Evolutionary conservation across 2,888 invertebrate genomes (phyloP).

Genomic region (Phalera bucephala): DNA sequence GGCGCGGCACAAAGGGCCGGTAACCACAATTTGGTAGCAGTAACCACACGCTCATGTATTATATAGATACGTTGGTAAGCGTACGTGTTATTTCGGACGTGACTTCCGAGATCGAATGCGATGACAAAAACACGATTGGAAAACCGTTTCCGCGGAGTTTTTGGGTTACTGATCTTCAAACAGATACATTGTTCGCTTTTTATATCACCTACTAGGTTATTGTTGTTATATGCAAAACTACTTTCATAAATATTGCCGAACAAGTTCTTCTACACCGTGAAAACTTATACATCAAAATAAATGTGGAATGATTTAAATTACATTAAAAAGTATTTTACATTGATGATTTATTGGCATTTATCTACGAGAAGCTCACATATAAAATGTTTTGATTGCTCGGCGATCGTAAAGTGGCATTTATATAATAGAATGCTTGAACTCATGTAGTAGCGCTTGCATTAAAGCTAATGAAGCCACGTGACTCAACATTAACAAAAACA

Average conservation of each 20-base stretch:
- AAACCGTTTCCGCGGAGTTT: slow-evolving; percentile 30
- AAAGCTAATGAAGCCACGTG: no score
- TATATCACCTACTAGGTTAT: neutral
- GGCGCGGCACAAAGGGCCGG: slow-evolving; percentile 47
- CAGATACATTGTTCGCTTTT: slow-evolving; percentile 5
- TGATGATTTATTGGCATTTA: no score
- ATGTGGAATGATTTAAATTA: no score
- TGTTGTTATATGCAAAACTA: neutral
- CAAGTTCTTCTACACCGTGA: no score
- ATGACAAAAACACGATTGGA: slow-evolving; percentile 34
- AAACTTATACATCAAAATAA: no score
- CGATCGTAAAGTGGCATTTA: no score
- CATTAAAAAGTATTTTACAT: no score
- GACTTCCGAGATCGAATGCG: slow-evolving; percentile 48
- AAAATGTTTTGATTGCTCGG: no score
- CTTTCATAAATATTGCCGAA: neutral
- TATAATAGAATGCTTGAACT: no score
- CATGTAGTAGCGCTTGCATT: no score
- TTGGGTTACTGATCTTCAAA: slow-evolving; percentile 23
- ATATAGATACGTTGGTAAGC: slow-evolving; percentile 42
- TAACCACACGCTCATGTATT: slow-evolving; percentile 56
- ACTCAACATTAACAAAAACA: no score
- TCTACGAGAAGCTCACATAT: no score
- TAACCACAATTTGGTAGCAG: slow-evolving; percentile 44
- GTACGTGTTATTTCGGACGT: slow-evolving; percentile 51